Conservation (phyloP, 1,140 invertebrate genomes). For the Scaptomyza hsui region DNA sequence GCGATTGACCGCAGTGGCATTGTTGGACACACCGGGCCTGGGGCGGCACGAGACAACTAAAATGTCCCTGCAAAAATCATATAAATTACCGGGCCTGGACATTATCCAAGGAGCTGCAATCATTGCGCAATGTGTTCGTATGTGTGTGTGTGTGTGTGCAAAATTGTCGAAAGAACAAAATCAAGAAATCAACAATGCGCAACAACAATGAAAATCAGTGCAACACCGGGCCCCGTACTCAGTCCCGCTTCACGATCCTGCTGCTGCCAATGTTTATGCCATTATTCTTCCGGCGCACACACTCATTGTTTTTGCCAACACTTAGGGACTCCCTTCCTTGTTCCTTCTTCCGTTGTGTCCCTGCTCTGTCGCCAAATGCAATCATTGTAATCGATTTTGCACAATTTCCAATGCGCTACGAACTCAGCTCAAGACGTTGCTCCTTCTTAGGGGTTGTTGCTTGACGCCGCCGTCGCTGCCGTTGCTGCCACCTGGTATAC, state of each 20-base stretch:
- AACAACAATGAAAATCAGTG: slow-evolving; percentile 69
- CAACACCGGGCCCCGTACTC: slow-evolving; percentile 53
- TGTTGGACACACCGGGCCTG: slow-evolving; percentile 70
- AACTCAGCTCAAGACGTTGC: slow-evolving; percentile 62
- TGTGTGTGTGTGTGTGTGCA: slow-evolving; percentile 64
- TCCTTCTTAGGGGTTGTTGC: slow-evolving; percentile 58
- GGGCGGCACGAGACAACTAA: slow-evolving; percentile 66
- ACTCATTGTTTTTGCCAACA: slow-evolving; percentile 58
- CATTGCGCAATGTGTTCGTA: slow-evolving; percentile 77
- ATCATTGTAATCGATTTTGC: slow-evolving; percentile 83
- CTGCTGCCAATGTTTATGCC: slow-evolving; percentile 69
- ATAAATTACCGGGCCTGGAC: slow-evolving; percentile 70
- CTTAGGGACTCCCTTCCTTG: slow-evolving; percentile 43
- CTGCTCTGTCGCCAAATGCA: slow-evolving; percentile 69
- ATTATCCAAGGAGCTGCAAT: slow-evolving; percentile 59
- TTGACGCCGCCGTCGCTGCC: slow-evolving; percentile 31
- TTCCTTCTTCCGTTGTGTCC: slow-evolving; percentile 65
- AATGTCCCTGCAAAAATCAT: slow-evolving; percentile 53
- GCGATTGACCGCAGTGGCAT: slow-evolving; percentile 61
- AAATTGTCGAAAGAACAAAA: slow-evolving; percentile 57
- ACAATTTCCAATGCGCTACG: slow-evolving; percentile 73
- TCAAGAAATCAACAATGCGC: slow-evolving; percentile 79
- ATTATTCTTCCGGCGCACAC: slow-evolving; percentile 79
- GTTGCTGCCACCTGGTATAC: slow-evolving; percentile 42
- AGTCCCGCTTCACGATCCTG: slow-evolving; percentile 16